Evolutionary conservation across 2,797 vertebrate species (phyloP).

Genomic region (Pristis pectinata): DNA sequence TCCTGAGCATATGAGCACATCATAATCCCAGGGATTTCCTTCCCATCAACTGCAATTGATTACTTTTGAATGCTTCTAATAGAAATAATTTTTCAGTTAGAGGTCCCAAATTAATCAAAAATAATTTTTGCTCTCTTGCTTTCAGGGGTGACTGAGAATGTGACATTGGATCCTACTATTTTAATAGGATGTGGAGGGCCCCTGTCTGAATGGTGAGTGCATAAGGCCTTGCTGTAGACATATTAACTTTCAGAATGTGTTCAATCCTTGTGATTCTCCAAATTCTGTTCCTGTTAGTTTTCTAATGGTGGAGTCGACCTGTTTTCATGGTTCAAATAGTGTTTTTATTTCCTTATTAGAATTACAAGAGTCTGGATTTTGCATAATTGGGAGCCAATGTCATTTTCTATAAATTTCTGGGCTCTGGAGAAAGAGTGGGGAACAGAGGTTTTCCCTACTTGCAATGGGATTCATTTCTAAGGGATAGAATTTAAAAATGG

Average conservation of each 20-base stretch:
- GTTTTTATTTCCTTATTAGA: neutral
- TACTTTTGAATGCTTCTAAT: neutral
- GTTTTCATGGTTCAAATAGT: neutral
- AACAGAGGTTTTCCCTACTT: neutral
- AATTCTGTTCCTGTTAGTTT: neutral
- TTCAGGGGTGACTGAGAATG: conserved; percentile 15
- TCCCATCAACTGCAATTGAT: neutral
- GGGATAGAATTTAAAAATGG: neutral
- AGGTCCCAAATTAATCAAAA: neutral
- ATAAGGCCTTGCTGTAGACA: neutral
- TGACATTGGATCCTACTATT: neutral
- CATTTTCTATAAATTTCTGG: neutral
- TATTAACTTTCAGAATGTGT: neutral
- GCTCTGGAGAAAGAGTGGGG: no score
- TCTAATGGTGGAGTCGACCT: neutral
- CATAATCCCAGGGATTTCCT: neutral
- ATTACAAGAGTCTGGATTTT: neutral
- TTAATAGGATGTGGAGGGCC: neutral
- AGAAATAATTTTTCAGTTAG: neutral
- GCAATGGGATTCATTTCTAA: neutral
- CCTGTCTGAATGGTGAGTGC: neutral
- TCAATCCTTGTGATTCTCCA: neutral
- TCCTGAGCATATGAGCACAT: neutral
- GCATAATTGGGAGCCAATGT: neutral
- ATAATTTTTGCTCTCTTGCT: conserved; percentile 4